Base-by-base conservation (phyloP, 1,140 invertebrate species). In the Pogonognathellus flavescens region DNA sequence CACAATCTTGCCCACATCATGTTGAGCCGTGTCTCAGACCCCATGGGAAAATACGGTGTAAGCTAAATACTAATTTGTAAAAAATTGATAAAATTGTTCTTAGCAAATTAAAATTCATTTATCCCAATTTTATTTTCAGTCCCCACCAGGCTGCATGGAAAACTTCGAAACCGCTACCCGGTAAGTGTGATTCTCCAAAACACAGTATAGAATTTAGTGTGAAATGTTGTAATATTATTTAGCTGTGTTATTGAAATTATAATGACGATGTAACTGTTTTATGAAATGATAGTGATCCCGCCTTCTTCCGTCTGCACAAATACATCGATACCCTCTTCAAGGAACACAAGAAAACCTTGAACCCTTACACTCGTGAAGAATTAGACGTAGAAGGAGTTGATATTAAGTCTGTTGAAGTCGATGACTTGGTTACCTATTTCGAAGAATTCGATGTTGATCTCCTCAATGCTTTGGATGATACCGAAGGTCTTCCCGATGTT, bases 341-440 rank as follows among this genome's bases (percentile, higher is more conserved):
- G 82, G 90, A 90, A 89, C 90, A 92, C 89, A 88, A 90, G 82
- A 88, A 90, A 80, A 86, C 86, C 10, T 87, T 90, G 18, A 52
- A 85, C 4, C 86, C 88, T 3, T 90, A 90, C 86, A 88, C 85
- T 1, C 59, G 57, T 2, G 84, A 80, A 52, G 82, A 90, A 84
- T 90, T 95, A 4, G 89, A 90, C 16, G 91, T 93, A 53, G 92
- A 93, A 16, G 92, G 93, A 22, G 94, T 95, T 18, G 90, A 90
- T 5, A 93, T 95, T 62, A 91, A 94, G 83, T 92, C 92, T 53
- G 91, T 95, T 22, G 92, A 92, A 22, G 93, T 95, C 9, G 91
- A 92, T 7, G 92, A 94, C 50, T 90, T 96, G 9, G 91, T 92
- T 18, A 95, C 95, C 25, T 95, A 93, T 90, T 95, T 95, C 90